Percentiles rank a stretch among this genome's conserved stretches.
phyloP scores from a whole-genome alignment of 2,888 invertebrate genomes.

The Leptogaster cylindrica region DNA sequence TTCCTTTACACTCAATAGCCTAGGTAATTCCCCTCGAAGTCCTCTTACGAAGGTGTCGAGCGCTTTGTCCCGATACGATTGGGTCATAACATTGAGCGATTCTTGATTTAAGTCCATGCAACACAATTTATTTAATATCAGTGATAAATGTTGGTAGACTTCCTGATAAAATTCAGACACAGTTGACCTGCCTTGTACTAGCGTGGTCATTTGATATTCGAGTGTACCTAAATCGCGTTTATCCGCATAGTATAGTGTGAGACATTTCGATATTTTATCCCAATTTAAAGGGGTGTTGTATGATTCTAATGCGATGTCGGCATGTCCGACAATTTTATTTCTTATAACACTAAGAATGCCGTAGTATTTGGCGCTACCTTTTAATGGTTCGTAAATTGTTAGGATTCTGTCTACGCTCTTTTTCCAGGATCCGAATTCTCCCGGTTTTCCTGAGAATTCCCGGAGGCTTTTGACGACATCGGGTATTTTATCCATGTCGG shows the following conservation, averaged over 20 bases:
- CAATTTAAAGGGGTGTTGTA: conserved; percentile 42
- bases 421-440: conserved; percentile 39
- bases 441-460: conserved; percentile 39
- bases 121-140: conserved; percentile 49
- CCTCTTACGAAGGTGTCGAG: conserved; percentile 49
- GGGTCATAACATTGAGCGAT: conserved; percentile 39
- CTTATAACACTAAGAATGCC: conserved; percentile 32
- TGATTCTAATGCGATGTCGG: conserved; percentile 21
- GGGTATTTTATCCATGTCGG: too few relatives aligned
- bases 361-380: conserved; percentile 42
- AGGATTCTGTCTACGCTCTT: conserved; percentile 44
- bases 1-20: conserved; percentile 22
- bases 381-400: conserved; percentile 29
- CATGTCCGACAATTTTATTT: conserved; percentile 27
- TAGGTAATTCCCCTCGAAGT: conserved; percentile 42
- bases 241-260: conserved; percentile 44
- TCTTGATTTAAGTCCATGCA: conserved; percentile 47
- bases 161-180: conserved; percentile 48
- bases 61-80: conserved; percentile 48
- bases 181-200: conserved; percentile 42
- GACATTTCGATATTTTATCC: conserved; percentile 25
- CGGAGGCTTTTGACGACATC: too few relatives aligned
- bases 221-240: conserved; percentile 44
- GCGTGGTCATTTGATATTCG: conserved; percentile 45
- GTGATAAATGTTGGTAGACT: conserved; percentile 48